phyloP scores from a whole-genome alignment of 2,797 vertebrate genomes.

The Meriones psammophilus region DNA sequence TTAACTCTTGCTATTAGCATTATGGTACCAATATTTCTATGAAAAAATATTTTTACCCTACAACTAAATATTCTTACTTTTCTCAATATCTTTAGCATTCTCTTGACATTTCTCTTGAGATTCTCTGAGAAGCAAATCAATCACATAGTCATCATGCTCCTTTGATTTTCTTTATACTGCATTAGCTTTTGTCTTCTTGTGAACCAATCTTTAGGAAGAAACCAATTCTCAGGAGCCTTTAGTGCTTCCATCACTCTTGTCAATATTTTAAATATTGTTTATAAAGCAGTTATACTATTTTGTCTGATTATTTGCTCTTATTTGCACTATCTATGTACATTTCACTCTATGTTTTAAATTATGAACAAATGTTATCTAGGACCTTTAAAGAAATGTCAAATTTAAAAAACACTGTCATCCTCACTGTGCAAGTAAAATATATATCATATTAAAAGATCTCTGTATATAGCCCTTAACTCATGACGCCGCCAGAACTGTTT shows the following conservation, averaged over 20 bases:
- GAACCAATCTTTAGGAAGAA: background rate
- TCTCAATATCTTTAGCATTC: background rate
- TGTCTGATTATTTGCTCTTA: background rate
- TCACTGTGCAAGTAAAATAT: background rate
- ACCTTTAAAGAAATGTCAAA: background rate
- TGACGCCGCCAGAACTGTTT: background rate
- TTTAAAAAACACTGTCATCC: background rate
- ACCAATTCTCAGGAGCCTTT: background rate
- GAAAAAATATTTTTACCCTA: background rate
- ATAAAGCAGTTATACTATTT: background rate
- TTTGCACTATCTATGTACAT: background rate
- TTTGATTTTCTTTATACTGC: background rate
- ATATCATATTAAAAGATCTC: background rate
- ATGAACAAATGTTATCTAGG: background rate
- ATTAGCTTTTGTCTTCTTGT: background rate
- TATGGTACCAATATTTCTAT: background rate
- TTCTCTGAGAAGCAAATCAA: background rate
- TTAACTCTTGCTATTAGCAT: background rate
- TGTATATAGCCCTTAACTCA: background rate
- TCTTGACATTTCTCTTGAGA: background rate
- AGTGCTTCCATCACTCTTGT: background rate
- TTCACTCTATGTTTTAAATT: background rate
- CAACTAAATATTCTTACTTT: background rate
- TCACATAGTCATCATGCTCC: too few relatives aligned
- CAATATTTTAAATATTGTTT: background rate